These are phyloP conservation scores for Protula sp. DNA, from an alignment of 2,888 invertebrate genomes.

Conservation along the genomic window DNA sequence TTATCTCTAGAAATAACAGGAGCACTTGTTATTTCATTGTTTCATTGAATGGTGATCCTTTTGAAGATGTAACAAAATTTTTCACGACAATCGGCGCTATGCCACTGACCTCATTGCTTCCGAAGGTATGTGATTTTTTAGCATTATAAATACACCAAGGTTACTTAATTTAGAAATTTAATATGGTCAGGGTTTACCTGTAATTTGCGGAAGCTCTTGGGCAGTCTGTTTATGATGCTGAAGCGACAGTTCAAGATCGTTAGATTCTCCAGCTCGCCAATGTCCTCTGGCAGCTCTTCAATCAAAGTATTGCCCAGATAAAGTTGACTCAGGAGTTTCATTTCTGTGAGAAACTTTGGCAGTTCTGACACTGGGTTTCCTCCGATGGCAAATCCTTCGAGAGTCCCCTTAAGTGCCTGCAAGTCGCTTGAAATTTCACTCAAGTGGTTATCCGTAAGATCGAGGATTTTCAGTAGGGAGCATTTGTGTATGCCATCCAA, in stretches of 20 bases:
- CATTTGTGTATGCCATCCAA: not conserved
- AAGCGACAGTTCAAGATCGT: conserved; percentile 5
- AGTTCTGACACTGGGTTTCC: conserved; percentile 11
- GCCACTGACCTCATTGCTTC: no score
- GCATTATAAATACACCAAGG: no score
- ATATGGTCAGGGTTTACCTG: no score
- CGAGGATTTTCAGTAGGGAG: not conserved
- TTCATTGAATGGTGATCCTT: no score
- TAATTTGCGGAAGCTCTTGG: no score
- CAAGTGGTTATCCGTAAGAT: conserved; percentile 6
- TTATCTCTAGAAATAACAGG: no score
- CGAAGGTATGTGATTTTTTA: no score
- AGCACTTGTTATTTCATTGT: no score
- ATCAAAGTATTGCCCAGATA: conserved; percentile 10
- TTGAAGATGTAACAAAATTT: no score
- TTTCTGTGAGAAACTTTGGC: conserved; percentile 11
- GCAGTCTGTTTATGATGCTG: conserved; percentile 7
- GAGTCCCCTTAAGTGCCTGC: conserved; percentile 1
- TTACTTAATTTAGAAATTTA: no score
- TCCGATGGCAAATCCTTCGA: conserved; percentile 8
- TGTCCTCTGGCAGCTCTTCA: conserved; percentile 13
- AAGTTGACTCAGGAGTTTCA: conserved; percentile 8
- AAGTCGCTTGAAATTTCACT: conserved; percentile 4
- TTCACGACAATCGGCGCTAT: no score
- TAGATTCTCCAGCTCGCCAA: conserved; percentile 17